Evolutionary conservation across 1,140 invertebrate species (phyloP).

Genomic region (Drosophila simulans): DNA sequence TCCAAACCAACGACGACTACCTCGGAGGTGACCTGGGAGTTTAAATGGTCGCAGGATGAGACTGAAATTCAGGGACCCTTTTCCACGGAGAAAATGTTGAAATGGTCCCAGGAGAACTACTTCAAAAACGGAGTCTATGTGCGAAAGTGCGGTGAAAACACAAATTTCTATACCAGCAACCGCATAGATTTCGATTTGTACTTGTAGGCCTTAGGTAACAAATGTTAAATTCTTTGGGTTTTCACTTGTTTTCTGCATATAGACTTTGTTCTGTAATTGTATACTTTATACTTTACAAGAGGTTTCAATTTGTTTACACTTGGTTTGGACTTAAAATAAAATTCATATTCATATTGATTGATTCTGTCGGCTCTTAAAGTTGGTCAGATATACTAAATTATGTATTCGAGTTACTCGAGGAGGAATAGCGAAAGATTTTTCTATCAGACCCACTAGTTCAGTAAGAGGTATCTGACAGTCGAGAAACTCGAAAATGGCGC

Average conservation of each 20-base stretch:
- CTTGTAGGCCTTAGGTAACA: slow-evolving; percentile 84
- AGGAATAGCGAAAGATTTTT: too few relatives aligned
- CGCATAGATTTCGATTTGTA: slow-evolving; percentile 98
- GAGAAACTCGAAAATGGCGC: too few relatives aligned
- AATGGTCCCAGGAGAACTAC: slow-evolving; percentile 93
- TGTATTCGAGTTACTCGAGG: too few relatives aligned
- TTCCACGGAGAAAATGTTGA: slow-evolving; percentile 93
- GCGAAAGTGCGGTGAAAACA: slow-evolving; percentile 89
- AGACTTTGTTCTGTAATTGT: neutral
- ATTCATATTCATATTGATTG: neutral
- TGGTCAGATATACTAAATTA: neutral
- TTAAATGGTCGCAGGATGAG: slow-evolving; percentile 94
- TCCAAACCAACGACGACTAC: neutral
- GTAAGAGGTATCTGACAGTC: too few relatives aligned
- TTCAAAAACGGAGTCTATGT: slow-evolving; percentile 95
- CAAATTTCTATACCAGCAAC: slow-evolving; percentile 93
- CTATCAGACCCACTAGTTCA: neutral
- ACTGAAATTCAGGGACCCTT: slow-evolving; percentile 93
- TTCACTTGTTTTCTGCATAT: neutral
- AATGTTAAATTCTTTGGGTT: neutral
- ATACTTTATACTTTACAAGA: neutral
- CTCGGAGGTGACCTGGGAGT: slow-evolving; percentile 90
- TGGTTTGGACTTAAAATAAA: neutral
- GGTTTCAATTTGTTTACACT: neutral
- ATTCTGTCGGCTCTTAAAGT: neutral